Base-by-base conservation (phyloP, 2,888 invertebrate species). In the Pachycephus smyrnensis region DNA sequence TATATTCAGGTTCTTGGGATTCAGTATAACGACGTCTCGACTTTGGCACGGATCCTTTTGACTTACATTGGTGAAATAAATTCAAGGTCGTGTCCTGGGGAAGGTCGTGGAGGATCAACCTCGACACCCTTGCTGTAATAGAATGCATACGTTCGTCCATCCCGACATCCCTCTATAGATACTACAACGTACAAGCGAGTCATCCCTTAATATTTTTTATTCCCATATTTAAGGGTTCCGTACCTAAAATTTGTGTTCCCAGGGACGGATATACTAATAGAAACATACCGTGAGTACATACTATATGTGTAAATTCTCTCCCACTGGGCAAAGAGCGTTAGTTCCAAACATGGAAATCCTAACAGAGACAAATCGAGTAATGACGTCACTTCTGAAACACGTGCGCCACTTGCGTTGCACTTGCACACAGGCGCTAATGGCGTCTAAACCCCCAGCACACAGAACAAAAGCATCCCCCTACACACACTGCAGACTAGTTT, bases 371-470 rank as follows among this genome's bases (percentile, higher is more conserved):
- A 75, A 75, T 74, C 76, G 40, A 37, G 4, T n/a, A 32, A 32
- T 86, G 85, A 85, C 84, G 84, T 86, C 86, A 86, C 55, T 79
- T 74, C 31, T 55, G 80, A 75, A 76, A 80, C 87, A 87, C 86
- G 84, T 85, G 84, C 81, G 81, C 76, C 80, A 79, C 81, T 82
- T 80, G 82, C 71, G 74, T 76, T 81, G 73, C 83, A 86, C 82
- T 80, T 85, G 85, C 78, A 80, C 77, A 75, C 68, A 35, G 78
- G 74, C 69, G n/a, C 33, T 55, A 75, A 73, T n/a, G 73, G 78
- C 76, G 75, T 37, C 35, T 69, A 75, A 77, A 69, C 23, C 33
- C 69, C 73, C 68, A 55, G 23, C 55, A 55, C 23, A 23, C 55
- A 15, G 23, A 55, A 23, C 55, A 55, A 23, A 55, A 55, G 6